These are phyloP conservation scores for Triplophysa dalaica DNA, from an alignment of 2,113 vertebrate species.

Conservation along the genomic window DNA sequence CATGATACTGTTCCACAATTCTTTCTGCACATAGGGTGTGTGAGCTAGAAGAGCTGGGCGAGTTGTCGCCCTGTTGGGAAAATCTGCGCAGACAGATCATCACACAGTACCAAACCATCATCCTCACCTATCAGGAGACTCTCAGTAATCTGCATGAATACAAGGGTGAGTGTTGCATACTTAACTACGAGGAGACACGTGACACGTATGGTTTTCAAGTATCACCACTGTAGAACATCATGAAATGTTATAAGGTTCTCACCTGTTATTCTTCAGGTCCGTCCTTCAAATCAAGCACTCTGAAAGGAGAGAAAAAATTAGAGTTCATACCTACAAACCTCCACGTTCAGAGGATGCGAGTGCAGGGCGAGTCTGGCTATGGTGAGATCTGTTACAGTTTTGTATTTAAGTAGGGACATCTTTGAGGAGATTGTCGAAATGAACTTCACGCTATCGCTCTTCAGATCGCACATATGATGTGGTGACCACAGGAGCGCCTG, in stretches of 20 bases:
- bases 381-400: slow-evolving; percentile 67
- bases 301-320: slow-evolving; percentile 94
- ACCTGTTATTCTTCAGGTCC: slow-evolving; percentile 76
- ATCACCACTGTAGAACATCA: too few species aligned
- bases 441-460: neutral
- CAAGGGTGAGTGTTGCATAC: slow-evolving; percentile 80
- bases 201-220: neutral
- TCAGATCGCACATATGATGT: slow-evolving; percentile 95
- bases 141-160: slow-evolving; percentile 94
- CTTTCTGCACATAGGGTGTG: slow-evolving; percentile 81
- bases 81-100: slow-evolving; percentile 95
- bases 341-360: slow-evolving; percentile 96
- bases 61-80: slow-evolving; percentile 96
- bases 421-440: neutral
- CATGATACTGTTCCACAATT: neutral
- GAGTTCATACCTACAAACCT: slow-evolving; percentile 98
- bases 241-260: too few species aligned
- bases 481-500: slow-evolving; percentile 94
- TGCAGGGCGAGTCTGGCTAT: slow-evolving; percentile 92
- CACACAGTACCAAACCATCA: slow-evolving; percentile 97
- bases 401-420: neutral
- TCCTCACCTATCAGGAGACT: slow-evolving; percentile 98
- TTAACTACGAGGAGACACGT: neutral
- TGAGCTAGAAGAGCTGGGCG: slow-evolving; percentile 94
- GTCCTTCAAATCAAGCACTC: slow-evolving; percentile 95